These are phyloP conservation scores for Drosophila trapezifrons DNA, from an alignment of 1,140 invertebrate species.

Conservation along the genomic window DNA sequence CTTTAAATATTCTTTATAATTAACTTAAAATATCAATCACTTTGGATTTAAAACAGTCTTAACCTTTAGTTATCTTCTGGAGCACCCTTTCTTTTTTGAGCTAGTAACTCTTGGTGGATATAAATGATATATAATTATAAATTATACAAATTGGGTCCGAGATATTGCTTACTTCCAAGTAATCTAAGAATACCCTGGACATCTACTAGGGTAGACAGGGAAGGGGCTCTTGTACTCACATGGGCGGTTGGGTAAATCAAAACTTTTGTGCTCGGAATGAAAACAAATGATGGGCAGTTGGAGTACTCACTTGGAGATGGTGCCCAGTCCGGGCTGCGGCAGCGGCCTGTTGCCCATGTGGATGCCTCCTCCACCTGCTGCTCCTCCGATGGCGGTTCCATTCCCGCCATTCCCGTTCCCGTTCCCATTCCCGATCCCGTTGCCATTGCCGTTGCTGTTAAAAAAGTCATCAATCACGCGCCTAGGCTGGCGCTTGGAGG, in stretches of 20 bases:
- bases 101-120: no score
- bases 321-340: slow-evolving; percentile 64
- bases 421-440: background rate
- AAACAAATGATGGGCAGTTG: slow-evolving; percentile 79
- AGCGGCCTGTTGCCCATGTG: slow-evolving; percentile 68
- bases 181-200: background rate
- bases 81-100: no score
- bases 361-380: slow-evolving; percentile 26
- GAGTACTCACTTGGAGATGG: slow-evolving; percentile 73
- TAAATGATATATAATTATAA: background rate
- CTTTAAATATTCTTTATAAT: no score
- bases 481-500: slow-evolving; percentile 93
- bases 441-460: slow-evolving; percentile 84
- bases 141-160: background rate
- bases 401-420: slow-evolving; percentile 12
- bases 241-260: slow-evolving; percentile 69
- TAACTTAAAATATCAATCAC: no score
- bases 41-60: background rate
- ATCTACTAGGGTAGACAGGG: background rate
- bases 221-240: slow-evolving; percentile 4
- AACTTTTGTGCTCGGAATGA: slow-evolving; percentile 80
- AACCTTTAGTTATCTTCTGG: no score
- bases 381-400: slow-evolving; percentile 15
- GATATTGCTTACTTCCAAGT: background rate
- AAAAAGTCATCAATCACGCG: slow-evolving; percentile 89